Conservation (phyloP, 2,888 invertebrate species). For the Sericinus montela region DNA sequence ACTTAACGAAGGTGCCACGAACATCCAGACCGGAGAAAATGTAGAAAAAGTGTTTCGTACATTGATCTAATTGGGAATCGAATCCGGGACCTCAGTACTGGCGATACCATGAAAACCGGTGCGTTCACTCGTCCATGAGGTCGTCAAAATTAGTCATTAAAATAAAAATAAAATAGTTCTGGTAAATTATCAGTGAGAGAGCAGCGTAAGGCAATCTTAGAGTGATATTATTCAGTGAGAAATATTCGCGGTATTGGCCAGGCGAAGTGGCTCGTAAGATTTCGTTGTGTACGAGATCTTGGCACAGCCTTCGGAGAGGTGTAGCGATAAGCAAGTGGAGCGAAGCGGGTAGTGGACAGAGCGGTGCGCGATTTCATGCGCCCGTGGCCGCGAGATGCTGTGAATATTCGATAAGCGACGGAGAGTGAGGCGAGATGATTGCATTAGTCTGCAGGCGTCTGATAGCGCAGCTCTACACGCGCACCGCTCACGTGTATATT, state of each 20-base stretch:
- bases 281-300: neutral
- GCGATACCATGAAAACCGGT: no score
- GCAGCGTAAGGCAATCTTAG: no score
- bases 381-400: slow-evolving; percentile 1
- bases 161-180: no score
- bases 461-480: no score
- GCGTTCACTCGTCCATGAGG: no score
- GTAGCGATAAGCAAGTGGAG: neutral
- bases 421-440: slow-evolving; percentile 13
- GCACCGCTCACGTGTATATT: neutral
- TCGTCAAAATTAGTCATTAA: no score
- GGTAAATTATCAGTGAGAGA: no score
- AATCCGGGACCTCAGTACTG: no score
- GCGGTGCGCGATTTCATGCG: slow-evolving; percentile 4
- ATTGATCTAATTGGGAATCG: no score
- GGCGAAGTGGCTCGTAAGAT: neutral
- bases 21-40: no score
- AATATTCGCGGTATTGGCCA: neutral
- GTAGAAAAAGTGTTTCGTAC: no score
- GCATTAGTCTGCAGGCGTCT: slow-evolving; percentile 7
- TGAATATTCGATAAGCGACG: slow-evolving; percentile 14
- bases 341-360: neutral
- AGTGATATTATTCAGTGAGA: neutral
- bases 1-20: no score
- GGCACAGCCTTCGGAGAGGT: neutral